These are phyloP conservation scores for Papilio dardanus DNA, from an alignment of 1,140 invertebrate genomes.

Conservation along the genomic window DNA sequence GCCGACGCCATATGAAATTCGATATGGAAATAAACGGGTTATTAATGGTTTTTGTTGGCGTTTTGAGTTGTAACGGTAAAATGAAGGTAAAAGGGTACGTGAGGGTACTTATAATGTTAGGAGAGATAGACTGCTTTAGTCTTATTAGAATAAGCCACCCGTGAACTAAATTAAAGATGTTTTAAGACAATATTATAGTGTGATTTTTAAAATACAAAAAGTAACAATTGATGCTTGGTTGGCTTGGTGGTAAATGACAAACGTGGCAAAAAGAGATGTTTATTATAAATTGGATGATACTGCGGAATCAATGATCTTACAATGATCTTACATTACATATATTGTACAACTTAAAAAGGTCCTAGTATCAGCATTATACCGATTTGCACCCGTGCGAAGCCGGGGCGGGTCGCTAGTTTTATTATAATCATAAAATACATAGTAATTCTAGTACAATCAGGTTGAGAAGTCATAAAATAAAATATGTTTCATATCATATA, in stretches of 20 bases:
- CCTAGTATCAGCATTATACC: too few species aligned
- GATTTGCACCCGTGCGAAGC: too few species aligned
- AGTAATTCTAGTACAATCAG: neutral
- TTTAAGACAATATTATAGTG: neutral
- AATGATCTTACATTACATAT: too few species aligned
- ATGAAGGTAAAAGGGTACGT: neutral
- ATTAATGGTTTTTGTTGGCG: conserved; percentile 47
- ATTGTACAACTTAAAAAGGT: too few species aligned
- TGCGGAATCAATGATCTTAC: too few species aligned
- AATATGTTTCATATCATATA: conserved; percentile 1
- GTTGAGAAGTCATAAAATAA: conserved; percentile 5
- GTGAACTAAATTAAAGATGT: neutral
- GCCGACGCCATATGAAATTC: conserved; percentile 52
- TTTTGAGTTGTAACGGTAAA: conserved; percentile 45
- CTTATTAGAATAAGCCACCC: conserved; percentile 6
- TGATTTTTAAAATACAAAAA: neutral
- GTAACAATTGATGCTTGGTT: too few species aligned
- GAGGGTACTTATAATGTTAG: conserved; percentile 25
- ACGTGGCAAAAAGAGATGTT: neutral
- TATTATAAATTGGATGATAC: too few species aligned
- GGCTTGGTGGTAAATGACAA: too few species aligned
- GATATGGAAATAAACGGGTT: conserved; percentile 58
- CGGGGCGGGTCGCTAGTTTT: too few species aligned
- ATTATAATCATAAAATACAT: neutral
- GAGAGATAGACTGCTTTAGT: neutral